Conservation (phyloP, 1,140 invertebrate genomes). For the Monochamus saltuarius region DNA sequence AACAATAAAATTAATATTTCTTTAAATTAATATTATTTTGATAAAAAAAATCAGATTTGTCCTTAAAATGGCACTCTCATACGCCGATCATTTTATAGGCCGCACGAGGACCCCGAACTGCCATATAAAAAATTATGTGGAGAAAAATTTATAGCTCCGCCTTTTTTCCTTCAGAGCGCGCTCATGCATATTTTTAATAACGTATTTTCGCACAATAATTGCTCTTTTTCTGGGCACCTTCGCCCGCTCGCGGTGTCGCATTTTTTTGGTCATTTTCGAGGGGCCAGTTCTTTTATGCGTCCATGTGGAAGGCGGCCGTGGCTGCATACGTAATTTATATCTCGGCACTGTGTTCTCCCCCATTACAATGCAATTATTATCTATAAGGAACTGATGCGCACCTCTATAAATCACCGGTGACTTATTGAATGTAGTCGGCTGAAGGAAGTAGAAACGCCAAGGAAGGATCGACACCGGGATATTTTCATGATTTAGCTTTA, state of each 20-base stretch:
- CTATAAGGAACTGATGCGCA: constrained; percentile 34
- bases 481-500: no score
- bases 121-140: neutral
- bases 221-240: constrained; percentile 4
- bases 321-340: constrained; percentile 34
- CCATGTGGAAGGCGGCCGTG: neutral
- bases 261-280: constrained; percentile 8
- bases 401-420: constrained; percentile 40
- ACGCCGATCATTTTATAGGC: no score
- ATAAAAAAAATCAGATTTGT: no score
- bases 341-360: constrained; percentile 17
- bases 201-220: constrained; percentile 1
- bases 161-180: constrained; percentile 3
- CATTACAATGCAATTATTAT: constrained; percentile 46
- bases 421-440: constrained; percentile 36
- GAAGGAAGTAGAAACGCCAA: neutral
- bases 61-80: no score
- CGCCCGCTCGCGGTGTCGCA: neutral
- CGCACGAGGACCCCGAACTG: no score
- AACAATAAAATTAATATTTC: no score
- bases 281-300: neutral
- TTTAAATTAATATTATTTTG: no score
- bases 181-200: neutral
- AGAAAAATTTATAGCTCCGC: constrained; percentile 9
- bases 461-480: neutral